These are phyloP conservation scores for Chaetodon trifascialis DNA, from an alignment of 2,113 vertebrate species.

Conservation along the genomic window DNA sequence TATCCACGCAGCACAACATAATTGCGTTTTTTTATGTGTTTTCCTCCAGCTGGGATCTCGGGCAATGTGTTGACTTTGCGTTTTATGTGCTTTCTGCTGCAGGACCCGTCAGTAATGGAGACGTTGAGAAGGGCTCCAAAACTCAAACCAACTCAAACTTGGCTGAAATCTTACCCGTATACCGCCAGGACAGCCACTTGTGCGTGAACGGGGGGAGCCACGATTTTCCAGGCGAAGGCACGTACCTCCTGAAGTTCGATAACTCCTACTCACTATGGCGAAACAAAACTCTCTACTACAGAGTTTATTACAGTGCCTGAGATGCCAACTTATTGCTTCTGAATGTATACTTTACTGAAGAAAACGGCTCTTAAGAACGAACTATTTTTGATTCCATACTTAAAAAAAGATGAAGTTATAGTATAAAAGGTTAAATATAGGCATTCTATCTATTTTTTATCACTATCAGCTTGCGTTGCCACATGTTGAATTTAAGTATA, in stretches of 20 bases:
- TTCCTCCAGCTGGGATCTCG: not conserved
- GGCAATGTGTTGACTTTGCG: slow-evolving; percentile 34
- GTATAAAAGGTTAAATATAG: slow-evolving; percentile 64
- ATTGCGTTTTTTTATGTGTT: not conserved
- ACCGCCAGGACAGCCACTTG: slow-evolving; percentile 94
- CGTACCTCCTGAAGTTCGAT: slow-evolving; percentile 97
- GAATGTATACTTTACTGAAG: slow-evolving; percentile 71
- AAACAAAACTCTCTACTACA: slow-evolving; percentile 98
- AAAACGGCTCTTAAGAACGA: slow-evolving; percentile 65
- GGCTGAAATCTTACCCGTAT: slow-evolving; percentile 93
- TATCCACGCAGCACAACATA: not conserved
- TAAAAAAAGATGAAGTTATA: slow-evolving; percentile 45
- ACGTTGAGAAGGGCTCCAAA: slow-evolving; percentile 94
- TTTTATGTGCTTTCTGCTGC: slow-evolving; percentile 40
- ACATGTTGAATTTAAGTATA: slow-evolving; percentile 34
- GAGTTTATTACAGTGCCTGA: slow-evolving; percentile 93
- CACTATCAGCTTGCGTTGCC: slow-evolving; percentile 57
- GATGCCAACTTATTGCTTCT: slow-evolving; percentile 41
- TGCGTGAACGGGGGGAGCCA: slow-evolving; percentile 94
- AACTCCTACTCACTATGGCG: slow-evolving; percentile 98
- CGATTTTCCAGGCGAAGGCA: slow-evolving; percentile 95
- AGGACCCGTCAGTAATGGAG: slow-evolving; percentile 90
- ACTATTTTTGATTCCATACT: slow-evolving; percentile 80
- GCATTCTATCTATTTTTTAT: slow-evolving; percentile 77
- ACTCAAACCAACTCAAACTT: slow-evolving; percentile 87